Evolutionary conservation across 2,113 vertebrate species (phyloP).

Genomic region (Myrmecobius fasciatus): DNA sequence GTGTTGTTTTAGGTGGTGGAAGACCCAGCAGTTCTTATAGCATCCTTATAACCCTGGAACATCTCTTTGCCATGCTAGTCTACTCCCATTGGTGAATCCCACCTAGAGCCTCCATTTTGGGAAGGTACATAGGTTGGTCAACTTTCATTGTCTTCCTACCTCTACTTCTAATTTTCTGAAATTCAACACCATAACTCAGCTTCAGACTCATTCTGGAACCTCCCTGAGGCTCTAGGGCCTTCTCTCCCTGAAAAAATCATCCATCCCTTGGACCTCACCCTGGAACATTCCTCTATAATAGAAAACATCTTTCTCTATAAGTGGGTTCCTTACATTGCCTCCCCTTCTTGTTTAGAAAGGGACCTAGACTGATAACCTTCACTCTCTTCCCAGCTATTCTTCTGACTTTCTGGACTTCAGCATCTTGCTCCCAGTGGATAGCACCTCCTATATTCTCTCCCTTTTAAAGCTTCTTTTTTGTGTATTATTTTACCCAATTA

Average conservation of each 20-base stretch:
- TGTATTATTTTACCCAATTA: neutral
- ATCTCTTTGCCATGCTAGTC: neutral
- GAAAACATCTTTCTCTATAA: neutral
- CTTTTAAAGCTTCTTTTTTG: neutral
- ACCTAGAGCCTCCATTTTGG: neutral
- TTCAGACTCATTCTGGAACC: neutral
- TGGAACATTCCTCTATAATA: neutral
- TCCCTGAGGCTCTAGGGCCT: neutral
- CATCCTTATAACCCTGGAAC: neutral
- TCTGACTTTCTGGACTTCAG: neutral
- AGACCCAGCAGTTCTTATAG: neutral
- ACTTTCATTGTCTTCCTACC: neutral
- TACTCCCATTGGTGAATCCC: neutral
- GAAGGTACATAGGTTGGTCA: accelerated
- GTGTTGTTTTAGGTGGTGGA: neutral
- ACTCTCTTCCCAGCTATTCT: neutral
- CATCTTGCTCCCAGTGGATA: neutral
- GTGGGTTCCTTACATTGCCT: neutral
- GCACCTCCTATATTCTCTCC: neutral
- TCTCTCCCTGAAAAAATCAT: neutral
- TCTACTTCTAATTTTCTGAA: neutral
- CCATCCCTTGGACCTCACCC: neutral
- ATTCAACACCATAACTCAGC: neutral
- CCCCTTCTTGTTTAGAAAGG: neutral
- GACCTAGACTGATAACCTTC: neutral